These are phyloP conservation scores for Calliopsis andreniformis DNA, from an alignment of 1,140 invertebrate species.

Conservation along the genomic window DNA sequence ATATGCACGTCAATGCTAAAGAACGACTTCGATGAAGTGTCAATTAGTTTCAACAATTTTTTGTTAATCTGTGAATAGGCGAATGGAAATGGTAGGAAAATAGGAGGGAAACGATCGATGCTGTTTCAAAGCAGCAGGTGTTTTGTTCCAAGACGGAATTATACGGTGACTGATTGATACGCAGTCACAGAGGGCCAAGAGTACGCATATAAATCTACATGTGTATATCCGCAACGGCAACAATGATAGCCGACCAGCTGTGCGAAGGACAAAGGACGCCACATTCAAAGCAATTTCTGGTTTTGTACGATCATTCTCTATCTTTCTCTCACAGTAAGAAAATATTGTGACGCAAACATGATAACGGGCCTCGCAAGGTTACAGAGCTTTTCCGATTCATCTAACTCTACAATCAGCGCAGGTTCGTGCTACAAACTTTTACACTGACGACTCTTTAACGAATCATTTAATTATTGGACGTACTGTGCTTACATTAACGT, in stretches of 20 bases:
- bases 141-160: conserved; percentile 36
- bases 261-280: conserved; percentile 53
- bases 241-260: conserved; percentile 50
- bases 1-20: no score
- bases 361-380: conserved; percentile 61
- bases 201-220: not conserved
- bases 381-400: conserved; percentile 59
- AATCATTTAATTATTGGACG: not conserved
- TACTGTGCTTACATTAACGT: not conserved
- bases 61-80: not conserved
- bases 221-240: conserved; percentile 1
- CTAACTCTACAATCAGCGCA: conserved; percentile 34
- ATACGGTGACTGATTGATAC: not conserved
- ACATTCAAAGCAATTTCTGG: conserved; percentile 54
- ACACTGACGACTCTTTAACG: conserved; percentile 7
- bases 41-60: not conserved
- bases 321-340: conserved; percentile 36
- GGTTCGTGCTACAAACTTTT: conserved; percentile 33
- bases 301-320: conserved; percentile 24
- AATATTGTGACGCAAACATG: conserved; percentile 63
- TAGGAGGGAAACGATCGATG: not conserved
- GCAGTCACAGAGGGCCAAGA: not conserved
- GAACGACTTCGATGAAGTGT: no score
- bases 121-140: conserved; percentile 30
- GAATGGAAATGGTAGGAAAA: not conserved